Conservation (phyloP, 2,113 vertebrate genomes). For the Abramis brama region DNA sequence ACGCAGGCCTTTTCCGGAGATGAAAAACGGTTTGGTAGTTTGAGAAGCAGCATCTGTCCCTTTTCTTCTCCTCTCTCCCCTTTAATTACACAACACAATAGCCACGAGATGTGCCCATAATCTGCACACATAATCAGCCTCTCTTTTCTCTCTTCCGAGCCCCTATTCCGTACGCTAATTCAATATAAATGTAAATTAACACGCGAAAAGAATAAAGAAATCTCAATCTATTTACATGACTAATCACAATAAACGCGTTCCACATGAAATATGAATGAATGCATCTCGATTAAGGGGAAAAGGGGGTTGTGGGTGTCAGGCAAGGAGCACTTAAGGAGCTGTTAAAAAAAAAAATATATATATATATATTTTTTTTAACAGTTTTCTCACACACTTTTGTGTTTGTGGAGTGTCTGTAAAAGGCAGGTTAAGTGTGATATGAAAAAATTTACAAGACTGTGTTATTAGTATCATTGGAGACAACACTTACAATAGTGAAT, state of each 20-base stretch:
- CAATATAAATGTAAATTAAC: conserved; percentile 85
- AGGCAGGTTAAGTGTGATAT: neutral
- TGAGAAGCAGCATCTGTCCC: conserved; percentile 72
- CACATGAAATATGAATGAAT: conserved; percentile 68
- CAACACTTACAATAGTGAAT: neutral
- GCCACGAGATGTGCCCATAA: conserved; percentile 76
- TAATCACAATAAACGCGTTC: conserved; percentile 76
- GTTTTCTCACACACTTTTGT: neutral
- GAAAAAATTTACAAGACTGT: neutral
- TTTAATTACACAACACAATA: conserved; percentile 82
- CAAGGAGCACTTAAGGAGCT: conserved; percentile 53
- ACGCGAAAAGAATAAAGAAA: conserved; percentile 77
- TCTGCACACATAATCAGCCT: conserved; percentile 74
- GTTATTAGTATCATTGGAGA: neutral
- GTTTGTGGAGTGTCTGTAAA: neutral
- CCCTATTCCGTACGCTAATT: conserved; percentile 74
- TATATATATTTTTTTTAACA: neutral
- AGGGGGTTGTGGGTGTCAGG: conserved; percentile 42
- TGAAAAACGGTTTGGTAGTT: conserved; percentile 61
- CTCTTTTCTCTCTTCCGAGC: conserved; percentile 55
- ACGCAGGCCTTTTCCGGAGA: conserved; percentile 62
- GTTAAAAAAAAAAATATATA: conserved; percentile 57
- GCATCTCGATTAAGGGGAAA: conserved; percentile 63
- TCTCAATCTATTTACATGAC: conserved; percentile 82
- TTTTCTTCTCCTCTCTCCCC: conserved; percentile 70